These are phyloP conservation scores for Pipistrellus pipistrellus DNA, from an alignment of 2,797 vertebrate species.

Conservation along the genomic window DNA sequence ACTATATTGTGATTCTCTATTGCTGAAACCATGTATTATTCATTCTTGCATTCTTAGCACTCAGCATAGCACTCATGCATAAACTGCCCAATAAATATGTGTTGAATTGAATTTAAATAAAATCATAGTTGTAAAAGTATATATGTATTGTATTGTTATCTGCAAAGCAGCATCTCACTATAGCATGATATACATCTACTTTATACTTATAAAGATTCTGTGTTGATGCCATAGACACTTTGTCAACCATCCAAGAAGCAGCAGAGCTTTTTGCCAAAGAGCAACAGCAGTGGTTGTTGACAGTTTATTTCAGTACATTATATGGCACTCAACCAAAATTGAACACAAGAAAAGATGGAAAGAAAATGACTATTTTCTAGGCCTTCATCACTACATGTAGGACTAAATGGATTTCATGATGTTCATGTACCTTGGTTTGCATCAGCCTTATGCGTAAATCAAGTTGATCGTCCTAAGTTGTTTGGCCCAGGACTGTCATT, in stretches of 20 bases:
- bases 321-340: constrained; percentile 85
- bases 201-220: constrained; percentile 70
- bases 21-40: constrained; percentile 76
- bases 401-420: constrained; percentile 84
- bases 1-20: constrained; percentile 60
- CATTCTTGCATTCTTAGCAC: constrained; percentile 70
- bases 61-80: constrained; percentile 68
- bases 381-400: constrained; percentile 78
- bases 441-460: constrained; percentile 83
- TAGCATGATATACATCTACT: constrained; percentile 72
- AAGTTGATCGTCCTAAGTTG: constrained; percentile 80
- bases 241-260: constrained; percentile 79
- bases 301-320: constrained; percentile 84
- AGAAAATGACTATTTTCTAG: constrained; percentile 85
- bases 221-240: constrained; percentile 74
- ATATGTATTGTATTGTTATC: constrained; percentile 61
- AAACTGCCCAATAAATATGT: constrained; percentile 72
- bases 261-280: constrained; percentile 78
- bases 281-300: constrained; percentile 75
- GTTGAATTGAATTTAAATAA: constrained; percentile 79
- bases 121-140: constrained; percentile 71
- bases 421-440: constrained; percentile 81
- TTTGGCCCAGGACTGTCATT: constrained; percentile 82
- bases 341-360: constrained; percentile 84
- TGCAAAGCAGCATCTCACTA: constrained; percentile 56